Evolutionary conservation across 2,888 invertebrate species (phyloP), one percentile per base, ranked within the genome.

Genomic region (Eristalis pertinax): DNA sequence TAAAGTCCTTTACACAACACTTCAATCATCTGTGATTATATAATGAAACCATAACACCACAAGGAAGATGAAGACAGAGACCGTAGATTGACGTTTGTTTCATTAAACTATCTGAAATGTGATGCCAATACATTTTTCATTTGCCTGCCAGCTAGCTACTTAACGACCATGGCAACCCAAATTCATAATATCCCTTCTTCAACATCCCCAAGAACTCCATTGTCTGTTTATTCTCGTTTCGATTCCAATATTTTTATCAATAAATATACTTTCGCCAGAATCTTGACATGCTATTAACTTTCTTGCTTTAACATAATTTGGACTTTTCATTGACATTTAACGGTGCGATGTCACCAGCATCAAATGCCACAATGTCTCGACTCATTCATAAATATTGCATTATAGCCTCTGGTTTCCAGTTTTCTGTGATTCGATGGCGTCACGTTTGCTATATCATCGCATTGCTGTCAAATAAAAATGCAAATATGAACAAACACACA

Each of bases 301-400:
- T 50, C 50, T 50, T 19, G 19, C 19, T 19, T 50, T 19, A 50
- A 50, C 50, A 50, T 67, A n/a, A 24, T 10, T 67, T 10, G 13
- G 24, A 43, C 38, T 29, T 41, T 65, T 65, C 11, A 13, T 38
- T 35, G 22, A 41, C 11, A 13, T 65, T 65, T 41, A 65, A 35
- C 19, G 50, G 50, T 8, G n/a, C 50, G 5, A 50, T 19, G 19
- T 50, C 50, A 19, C 50, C 19, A 19, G 19, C 50, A 50, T n/a
- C 50, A 19, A 50, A 50, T 24, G 24, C 65, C 65, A 38, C 13
- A 11, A 38, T 24, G 65, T 65, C 65, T 22, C 65, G 65, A 38
- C 65, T 22, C 22, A 65, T 65, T 5, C 32, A 65, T 65, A 65
- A 65, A 65, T 32, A 65, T 50, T 50, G 19, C 8, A 50, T 50